Percentiles rank a stretch among this genome's conserved stretches.
phyloP scores from a whole-genome alignment of 2,797 vertebrate species.

The Pachyuromys duprasi region DNA sequence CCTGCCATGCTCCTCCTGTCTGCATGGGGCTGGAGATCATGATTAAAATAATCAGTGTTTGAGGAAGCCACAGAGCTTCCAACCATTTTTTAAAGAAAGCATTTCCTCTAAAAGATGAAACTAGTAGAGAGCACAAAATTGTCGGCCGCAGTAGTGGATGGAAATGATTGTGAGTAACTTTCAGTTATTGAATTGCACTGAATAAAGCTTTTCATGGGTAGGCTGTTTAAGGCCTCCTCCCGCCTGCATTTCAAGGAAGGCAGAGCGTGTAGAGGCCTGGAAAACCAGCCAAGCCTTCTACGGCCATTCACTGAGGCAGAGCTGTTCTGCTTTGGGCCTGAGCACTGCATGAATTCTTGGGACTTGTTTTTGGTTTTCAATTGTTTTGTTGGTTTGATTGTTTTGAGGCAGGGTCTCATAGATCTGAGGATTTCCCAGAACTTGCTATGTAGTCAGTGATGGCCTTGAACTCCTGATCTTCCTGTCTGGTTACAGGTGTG shows the following conservation, averaged over 20 bases:
- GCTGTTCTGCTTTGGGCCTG: neutral
- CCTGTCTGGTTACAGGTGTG: neutral
- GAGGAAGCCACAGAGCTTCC: conserved; percentile 31
- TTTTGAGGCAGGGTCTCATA: neutral
- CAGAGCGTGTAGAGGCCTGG: neutral
- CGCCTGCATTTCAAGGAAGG: neutral
- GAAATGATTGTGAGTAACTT: conserved; percentile 56
- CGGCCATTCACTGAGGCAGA: fast-evolving
- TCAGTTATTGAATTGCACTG: conserved; percentile 47
- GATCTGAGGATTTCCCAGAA: neutral
- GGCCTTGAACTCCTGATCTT: neutral
- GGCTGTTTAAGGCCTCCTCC: conserved; percentile 28
- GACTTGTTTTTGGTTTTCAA: neutral
- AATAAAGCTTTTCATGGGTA: conserved; percentile 36
- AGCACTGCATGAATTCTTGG: neutral
- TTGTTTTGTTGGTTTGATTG: neutral
- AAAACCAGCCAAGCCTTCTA: neutral
- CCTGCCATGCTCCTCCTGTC: neutral
- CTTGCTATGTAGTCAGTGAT: neutral
- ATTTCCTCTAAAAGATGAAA: conserved; percentile 49
- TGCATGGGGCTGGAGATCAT: neutral
- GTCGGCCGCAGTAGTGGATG: neutral
- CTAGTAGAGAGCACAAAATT: conserved; percentile 6
- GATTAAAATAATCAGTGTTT: conserved; percentile 44
- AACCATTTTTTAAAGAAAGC: conserved; percentile 38